Evolutionary conservation across 2,113 vertebrate genomes (phyloP).

Genomic region (Oryzias celebensis): DNA sequence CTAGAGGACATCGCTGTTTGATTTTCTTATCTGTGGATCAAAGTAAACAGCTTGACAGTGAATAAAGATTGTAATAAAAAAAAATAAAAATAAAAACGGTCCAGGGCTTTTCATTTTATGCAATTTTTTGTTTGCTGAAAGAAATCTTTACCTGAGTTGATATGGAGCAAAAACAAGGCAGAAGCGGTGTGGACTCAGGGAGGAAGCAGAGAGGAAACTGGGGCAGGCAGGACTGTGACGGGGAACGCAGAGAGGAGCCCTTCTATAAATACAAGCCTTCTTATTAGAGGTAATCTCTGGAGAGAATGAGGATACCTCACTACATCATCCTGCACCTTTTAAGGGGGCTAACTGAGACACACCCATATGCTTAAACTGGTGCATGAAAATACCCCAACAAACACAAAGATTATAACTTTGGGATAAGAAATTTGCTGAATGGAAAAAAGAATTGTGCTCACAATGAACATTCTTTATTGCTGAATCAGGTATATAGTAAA

Average conservation of each 20-base stretch:
- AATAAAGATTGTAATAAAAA: constrained; percentile 11
- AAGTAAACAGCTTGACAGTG: constrained; percentile 19
- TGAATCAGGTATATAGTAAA: too few species aligned
- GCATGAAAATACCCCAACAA: too few species aligned
- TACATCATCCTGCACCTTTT: constrained; percentile 76
- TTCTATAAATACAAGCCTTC: constrained; percentile 81
- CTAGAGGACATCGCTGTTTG: constrained; percentile 75
- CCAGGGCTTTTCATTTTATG: constrained; percentile 9
- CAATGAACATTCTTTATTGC: too few species aligned
- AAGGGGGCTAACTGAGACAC: constrained; percentile 64
- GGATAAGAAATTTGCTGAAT: too few species aligned
- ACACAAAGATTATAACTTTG: too few species aligned
- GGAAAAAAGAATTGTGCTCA: too few species aligned
- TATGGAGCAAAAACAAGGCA: constrained; percentile 26
- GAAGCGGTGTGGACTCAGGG: constrained; percentile 34
- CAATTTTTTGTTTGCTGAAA: neutral
- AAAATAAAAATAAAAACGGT: constrained; percentile 5
- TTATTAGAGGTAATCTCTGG: constrained; percentile 77
- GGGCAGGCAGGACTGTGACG: constrained; percentile 68
- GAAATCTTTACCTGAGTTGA: constrained; percentile 47
- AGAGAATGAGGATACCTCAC: constrained; percentile 64
- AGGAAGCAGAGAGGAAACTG: constrained; percentile 50
- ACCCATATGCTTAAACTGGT: constrained; percentile 18
- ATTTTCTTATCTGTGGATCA: constrained; percentile 49
- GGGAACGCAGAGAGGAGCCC: constrained; percentile 65